These are phyloP conservation scores for Channa maculata DNA, from an alignment of 2,113 vertebrate species.

Conservation along the genomic window DNA sequence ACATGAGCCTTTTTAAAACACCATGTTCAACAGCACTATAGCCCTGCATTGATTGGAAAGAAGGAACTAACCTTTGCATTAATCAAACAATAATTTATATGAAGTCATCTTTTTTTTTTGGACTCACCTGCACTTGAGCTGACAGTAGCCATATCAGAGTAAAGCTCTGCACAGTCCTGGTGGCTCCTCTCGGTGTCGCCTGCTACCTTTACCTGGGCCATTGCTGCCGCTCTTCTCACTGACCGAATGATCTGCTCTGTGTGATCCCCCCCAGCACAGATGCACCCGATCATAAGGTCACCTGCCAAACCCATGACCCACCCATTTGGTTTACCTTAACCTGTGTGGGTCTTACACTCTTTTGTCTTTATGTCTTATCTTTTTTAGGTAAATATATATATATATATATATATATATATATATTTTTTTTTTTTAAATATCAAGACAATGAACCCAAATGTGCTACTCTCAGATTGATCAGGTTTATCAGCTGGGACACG, in stretches of 20 bases:
- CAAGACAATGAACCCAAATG: too few species aligned
- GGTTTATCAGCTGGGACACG: too few species aligned
- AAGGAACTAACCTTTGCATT: too few species aligned
- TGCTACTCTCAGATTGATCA: too few species aligned
- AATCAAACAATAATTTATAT: not conserved
- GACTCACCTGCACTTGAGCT: slow-evolving; percentile 84
- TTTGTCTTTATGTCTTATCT: too few species aligned
- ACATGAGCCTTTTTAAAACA: too few species aligned
- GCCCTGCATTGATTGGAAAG: too few species aligned
- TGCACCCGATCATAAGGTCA: slow-evolving; percentile 57
- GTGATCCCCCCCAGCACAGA: slow-evolving; percentile 3
- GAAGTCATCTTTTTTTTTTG: not conserved
- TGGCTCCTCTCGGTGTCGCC: slow-evolving; percentile 66
- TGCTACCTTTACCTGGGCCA: slow-evolving; percentile 70
- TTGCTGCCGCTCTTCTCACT: slow-evolving; percentile 47
- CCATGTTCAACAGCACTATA: too few species aligned
- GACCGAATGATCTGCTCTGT: slow-evolving; percentile 1
- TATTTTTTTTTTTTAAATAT: too few species aligned
- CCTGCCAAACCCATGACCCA: slow-evolving; percentile 49
- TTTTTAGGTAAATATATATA: too few species aligned
- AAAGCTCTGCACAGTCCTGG: slow-evolving; percentile 74
- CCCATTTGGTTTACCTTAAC: slow-evolving; percentile 44
- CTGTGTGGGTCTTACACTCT: not conserved
- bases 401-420: too few species aligned
- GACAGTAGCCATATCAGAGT: slow-evolving; percentile 80